phyloP scores from a whole-genome alignment of 2,888 invertebrate genomes.

The Callyntrura sp. region DNA sequence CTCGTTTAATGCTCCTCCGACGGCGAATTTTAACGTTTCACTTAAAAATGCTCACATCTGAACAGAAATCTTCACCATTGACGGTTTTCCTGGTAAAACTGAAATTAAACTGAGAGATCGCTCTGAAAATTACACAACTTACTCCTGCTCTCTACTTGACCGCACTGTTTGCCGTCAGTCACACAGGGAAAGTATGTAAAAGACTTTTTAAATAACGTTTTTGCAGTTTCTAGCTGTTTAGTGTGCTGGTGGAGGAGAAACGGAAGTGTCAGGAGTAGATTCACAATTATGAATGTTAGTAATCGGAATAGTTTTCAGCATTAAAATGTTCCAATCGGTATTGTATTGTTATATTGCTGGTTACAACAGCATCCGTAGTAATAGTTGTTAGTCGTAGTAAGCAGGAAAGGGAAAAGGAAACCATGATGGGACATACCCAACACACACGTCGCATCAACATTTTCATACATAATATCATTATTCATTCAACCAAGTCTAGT shows the following conservation, averaged over 20 bases:
- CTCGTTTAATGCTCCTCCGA: neutral
- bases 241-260: constrained; percentile 37
- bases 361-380: constrained; percentile 80
- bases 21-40: neutral
- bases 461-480: constrained; percentile 67
- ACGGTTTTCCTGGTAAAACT: neutral
- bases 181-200: constrained; percentile 60
- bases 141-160: constrained; percentile 1
- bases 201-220: constrained; percentile 39
- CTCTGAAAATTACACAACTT: neutral
- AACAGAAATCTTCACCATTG: neutral
- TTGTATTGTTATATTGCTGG: constrained; percentile 80
- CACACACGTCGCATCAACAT: constrained; percentile 66
- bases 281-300: constrained; percentile 84
- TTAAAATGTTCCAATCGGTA: constrained; percentile 83
- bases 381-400: constrained; percentile 75
- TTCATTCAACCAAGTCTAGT: constrained; percentile 67
- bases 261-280: constrained; percentile 80
- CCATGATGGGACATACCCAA: constrained; percentile 80
- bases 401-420: constrained; percentile 84
- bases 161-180: neutral
- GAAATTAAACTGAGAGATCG: constrained; percentile 2
- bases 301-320: constrained; percentile 83
- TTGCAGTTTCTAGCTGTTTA: constrained; percentile 5
- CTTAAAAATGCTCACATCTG: neutral